Conservation (phyloP, 2,888 invertebrate genomes). For the Ethmia dodecea region DNA sequence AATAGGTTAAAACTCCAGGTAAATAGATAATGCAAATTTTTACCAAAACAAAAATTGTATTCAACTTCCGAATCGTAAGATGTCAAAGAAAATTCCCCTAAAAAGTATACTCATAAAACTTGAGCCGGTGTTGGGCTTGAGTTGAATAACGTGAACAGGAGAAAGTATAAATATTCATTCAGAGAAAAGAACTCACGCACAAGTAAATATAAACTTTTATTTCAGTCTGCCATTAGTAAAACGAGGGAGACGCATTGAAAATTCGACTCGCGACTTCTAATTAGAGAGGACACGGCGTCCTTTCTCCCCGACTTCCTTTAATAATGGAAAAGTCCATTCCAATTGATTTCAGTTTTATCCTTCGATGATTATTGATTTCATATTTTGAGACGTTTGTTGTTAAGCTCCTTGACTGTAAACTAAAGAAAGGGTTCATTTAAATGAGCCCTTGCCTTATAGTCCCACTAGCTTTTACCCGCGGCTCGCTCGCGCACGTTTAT, state of each 20-base stretch:
- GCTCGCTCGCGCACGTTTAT: too few relatives aligned
- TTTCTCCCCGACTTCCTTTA: conserved; percentile 56
- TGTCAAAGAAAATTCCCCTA: conserved; percentile 45
- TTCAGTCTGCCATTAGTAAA: conserved; percentile 59
- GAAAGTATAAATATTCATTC: conserved; percentile 72
- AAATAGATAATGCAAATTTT: conserved; percentile 21
- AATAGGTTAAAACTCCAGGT: not conserved
- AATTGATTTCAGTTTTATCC: too few relatives aligned
- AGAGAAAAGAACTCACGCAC: conserved; percentile 57
- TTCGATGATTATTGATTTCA: too few relatives aligned
- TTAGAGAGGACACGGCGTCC: conserved; percentile 61
- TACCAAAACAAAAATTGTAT: conserved; percentile 27
- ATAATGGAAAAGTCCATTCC: conserved; percentile 63
- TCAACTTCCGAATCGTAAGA: conserved; percentile 39
- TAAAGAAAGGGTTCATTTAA: too few relatives aligned
- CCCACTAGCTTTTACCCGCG: too few relatives aligned
- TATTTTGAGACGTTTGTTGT: conserved; percentile 50
- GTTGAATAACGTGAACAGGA: conserved; percentile 57
- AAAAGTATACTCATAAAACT: conserved; percentile 43
- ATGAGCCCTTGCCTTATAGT: too few relatives aligned
- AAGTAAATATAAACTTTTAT: conserved; percentile 75
- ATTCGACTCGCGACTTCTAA: conserved; percentile 72
- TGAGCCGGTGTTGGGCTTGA: conserved; percentile 44
- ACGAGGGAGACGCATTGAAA: conserved; percentile 60
- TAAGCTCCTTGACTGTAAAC: conserved; percentile 15